Evolutionary conservation across 2,888 invertebrate species (phyloP), one percentile per base, ranked within the genome.

Genomic region (Nipponacmea schrenckii): DNA sequence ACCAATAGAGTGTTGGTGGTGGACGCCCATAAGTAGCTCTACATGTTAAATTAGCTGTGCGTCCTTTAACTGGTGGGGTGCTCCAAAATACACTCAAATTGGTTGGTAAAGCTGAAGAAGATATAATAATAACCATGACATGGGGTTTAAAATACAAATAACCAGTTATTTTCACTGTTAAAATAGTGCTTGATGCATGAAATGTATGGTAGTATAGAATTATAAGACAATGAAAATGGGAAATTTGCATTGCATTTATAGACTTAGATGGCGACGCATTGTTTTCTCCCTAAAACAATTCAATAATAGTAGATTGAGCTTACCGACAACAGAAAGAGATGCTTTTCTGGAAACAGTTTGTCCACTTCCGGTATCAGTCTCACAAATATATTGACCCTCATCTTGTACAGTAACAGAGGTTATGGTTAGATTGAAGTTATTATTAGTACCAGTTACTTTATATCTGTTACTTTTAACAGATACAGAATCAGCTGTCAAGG

Each of bases 1-100:
- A 70, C 80, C 81, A 80, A 27, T 73, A 64, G 14, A 82, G 71
- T 68, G 72, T 69, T 15, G 82, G 77, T 12, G 80, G 77, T 14
- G 82, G 82, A 66, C 79, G 79, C 8, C 77, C 78, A 63, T 79
- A 76, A 7, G 77, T 76, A 15, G 82, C 80, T 5, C 67, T 72
- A 46, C 82, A 82, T n/a, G 81, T 82, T n/a, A 81, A 69, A 74
- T 82, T 82, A 3, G 78, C 81, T n/a, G 69, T 69, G 20, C 64
- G 64, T 1, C 79, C 81, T 10, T 73, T 65, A 3, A 39, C 45
- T 4, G 81, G 79, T 0, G 72, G 26, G 24, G 68, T 73, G 20
- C 72, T 73, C 82, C 81, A 81, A 39, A 78, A 74, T 1, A 80
- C 75, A 1, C 77, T 72, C 62, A 82, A 75, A 50, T 77, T 76